Conservation (phyloP, 2,888 invertebrate species). For the Callyntrura sp. region DNA sequence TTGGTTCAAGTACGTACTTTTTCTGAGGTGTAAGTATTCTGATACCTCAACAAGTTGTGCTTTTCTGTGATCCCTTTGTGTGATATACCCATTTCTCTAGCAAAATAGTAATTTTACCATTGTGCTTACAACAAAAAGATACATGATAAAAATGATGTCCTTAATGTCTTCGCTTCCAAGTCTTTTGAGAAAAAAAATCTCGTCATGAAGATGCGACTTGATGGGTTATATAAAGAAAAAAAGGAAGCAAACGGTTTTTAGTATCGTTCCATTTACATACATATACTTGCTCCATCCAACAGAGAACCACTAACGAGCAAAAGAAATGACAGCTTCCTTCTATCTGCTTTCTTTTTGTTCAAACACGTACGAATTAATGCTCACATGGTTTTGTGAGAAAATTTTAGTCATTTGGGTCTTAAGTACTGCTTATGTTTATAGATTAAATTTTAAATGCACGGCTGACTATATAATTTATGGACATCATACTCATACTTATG, state of each 20-base stretch:
- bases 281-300: neutral
- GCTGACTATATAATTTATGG: conserved; percentile 24
- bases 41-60: too few species aligned
- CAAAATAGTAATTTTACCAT: neutral
- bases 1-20: neutral
- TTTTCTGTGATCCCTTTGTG: neutral
- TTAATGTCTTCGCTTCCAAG: neutral
- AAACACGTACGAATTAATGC: neutral
- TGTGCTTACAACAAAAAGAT: neutral
- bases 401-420: neutral
- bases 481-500: neutral
- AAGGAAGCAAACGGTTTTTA: conserved; percentile 23
- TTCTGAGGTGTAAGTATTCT: neutral
- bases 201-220: neutral
- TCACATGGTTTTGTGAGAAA: neutral
- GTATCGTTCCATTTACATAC: neutral
- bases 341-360: too few species aligned
- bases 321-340: neutral
- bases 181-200: neutral
- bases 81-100: neutral
- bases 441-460: conserved; percentile 19
- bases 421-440: neutral
- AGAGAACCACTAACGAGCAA: neutral
- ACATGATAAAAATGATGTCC: neutral
- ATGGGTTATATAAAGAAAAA: neutral